A percentile compares a stretch with the other conserved stretches of the same genome.
These are phyloP conservation scores for Diloba caeruleocephala DNA, from an alignment of 2,888 invertebrate species.

Conservation along the genomic window DNA sequence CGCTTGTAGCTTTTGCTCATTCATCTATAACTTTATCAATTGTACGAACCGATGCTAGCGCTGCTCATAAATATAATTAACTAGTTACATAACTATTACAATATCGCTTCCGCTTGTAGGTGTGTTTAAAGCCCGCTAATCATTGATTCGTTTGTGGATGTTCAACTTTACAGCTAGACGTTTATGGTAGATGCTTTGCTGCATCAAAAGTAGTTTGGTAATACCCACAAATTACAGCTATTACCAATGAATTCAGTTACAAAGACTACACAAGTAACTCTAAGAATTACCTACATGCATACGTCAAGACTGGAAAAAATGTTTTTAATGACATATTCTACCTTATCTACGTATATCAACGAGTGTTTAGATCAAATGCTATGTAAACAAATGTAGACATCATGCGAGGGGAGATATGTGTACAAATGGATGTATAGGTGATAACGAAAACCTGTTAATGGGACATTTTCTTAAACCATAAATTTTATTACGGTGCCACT, in stretches of 20 bases:
- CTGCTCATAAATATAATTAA: slow-evolving; percentile 17
- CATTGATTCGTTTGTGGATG: slow-evolving; percentile 22
- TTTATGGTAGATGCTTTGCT: slow-evolving; percentile 28
- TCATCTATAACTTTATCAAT: slow-evolving; percentile 13
- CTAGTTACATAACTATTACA: slow-evolving; percentile 19
- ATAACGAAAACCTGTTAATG: slow-evolving; percentile 24
- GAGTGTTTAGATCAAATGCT: slow-evolving; percentile 37
- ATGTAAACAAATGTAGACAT: slow-evolving; percentile 46
- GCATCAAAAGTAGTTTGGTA: slow-evolving; percentile 38
- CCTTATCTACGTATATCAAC: slow-evolving; percentile 39
- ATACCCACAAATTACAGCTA: slow-evolving; percentile 39
- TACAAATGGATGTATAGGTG: too few relatives aligned
- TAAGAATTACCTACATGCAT: too few relatives aligned
- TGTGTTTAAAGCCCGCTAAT: slow-evolving; percentile 19
- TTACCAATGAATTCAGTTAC: slow-evolving; percentile 14
- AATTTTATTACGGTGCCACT: not conserved
- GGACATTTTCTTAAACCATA: not conserved
- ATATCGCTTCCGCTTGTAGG: slow-evolving; percentile 11
- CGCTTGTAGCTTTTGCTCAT: slow-evolving; percentile 18
- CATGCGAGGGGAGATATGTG: slow-evolving; percentile 36
- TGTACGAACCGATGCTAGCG: slow-evolving; percentile 13
- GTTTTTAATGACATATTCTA: too few relatives aligned
- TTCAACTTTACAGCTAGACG: slow-evolving; percentile 19
- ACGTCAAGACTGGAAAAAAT: too few relatives aligned
- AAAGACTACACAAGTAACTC: too few relatives aligned